Evolutionary conservation across 2,888 invertebrate species (phyloP), one percentile per base, ranked within the genome.

Genomic region (Leptinotarsa peninsularis): DNA sequence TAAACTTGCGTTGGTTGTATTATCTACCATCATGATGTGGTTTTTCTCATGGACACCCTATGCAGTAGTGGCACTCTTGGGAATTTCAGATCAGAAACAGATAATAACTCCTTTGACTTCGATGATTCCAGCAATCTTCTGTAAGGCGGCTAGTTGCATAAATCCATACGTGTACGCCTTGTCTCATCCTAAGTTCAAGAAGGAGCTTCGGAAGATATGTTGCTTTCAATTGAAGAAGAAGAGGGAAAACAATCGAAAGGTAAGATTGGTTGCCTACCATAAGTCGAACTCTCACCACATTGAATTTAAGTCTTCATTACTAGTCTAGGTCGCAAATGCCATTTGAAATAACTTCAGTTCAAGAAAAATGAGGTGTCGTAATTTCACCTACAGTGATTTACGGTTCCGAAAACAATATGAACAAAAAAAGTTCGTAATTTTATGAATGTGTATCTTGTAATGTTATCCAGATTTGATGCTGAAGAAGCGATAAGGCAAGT

Each of bases 1-100:
- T 43, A 92, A 93, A 86, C 88, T 95, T 68, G 93, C 94, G 0
- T 89, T 91, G 73, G 90, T 94, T 71, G 93, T 94, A 15, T 91
- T 94, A 74, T 90, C 90, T 27, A 92, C 95, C 0, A 93, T 95
- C 77, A 90, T 91, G 0, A 85, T 95, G 78, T 96, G 95, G 92
- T 93, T 95, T 83, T 83, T 93, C 14, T 93, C 95, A 0, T 96
- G 96, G 96, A 94, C 94, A 0, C 96, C 96, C 0, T 96, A 96
- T 84, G 93, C 95, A 0, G 87, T 93, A 0, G 92, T 96, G 0
- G 92, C 95, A 17, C 89, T 96, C 49, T 85, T 95, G 27, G 95
- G 95, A 0, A 92, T 94, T 80, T 91, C 91, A 77, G 93, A 93
- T 3, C 88, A 91, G 81, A 91, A 91, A 78, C 87, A 91, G 43